Evolutionary conservation across 2,113 vertebrate genomes (phyloP).

Genomic region (Rattus rattus): DNA sequence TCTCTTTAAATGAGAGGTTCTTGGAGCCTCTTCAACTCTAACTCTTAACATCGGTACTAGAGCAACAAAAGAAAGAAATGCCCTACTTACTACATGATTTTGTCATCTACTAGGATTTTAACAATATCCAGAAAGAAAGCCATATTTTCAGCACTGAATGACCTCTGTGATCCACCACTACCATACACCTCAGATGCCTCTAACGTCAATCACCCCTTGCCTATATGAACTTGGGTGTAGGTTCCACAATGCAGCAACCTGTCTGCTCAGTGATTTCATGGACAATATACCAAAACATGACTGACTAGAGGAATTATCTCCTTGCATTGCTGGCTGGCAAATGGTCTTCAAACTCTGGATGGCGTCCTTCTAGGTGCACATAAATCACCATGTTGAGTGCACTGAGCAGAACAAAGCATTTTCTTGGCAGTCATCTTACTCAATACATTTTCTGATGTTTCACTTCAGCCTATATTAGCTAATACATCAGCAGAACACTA

Average conservation of each 20-base stretch:
- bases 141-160: conserved; percentile 14
- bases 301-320: conserved; percentile 30
- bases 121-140: not conserved
- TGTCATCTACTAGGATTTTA: conserved; percentile 15
- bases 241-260: conserved; percentile 56
- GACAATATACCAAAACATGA: conserved; percentile 62
- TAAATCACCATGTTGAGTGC: conserved; percentile 59
- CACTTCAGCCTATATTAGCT: not conserved
- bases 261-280: conserved; percentile 71
- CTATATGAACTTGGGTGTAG: conserved; percentile 52
- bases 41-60: not conserved
- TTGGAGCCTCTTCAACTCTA: not conserved
- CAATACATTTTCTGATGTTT: conserved; percentile 48
- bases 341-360: conserved; percentile 62
- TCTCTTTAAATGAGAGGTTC: not conserved
- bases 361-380: conserved; percentile 13
- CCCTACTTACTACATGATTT: not conserved
- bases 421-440: conserved; percentile 46
- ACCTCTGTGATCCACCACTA: not conserved
- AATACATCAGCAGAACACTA: not conserved
- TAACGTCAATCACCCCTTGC: not conserved
- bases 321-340: conserved; percentile 56
- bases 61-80: conserved; percentile 14
- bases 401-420: conserved; percentile 42
- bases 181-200: conserved; percentile 38